phyloP scores from a whole-genome alignment of 1,140 invertebrate species.

The Telenomus remus region DNA sequence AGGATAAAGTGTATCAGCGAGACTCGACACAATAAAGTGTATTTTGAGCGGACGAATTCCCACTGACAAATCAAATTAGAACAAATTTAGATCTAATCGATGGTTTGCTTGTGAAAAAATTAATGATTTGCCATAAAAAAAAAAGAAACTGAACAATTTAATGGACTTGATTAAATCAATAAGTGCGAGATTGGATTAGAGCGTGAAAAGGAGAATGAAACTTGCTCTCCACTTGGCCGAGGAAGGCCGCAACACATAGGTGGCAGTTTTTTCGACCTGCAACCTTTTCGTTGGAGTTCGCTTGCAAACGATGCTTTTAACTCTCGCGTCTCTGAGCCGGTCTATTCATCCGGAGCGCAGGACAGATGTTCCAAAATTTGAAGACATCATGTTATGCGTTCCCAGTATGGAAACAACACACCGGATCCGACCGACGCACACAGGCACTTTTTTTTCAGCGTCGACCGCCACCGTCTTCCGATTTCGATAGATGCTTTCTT shows the following conservation, averaged over 20 bases:
- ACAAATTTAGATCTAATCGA: too few species aligned
- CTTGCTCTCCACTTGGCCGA: constrained; percentile 26
- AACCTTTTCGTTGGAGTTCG: constrained; percentile 26
- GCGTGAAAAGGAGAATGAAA: not conserved
- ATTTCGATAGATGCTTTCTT: constrained; percentile 3
- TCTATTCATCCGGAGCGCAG: constrained; percentile 31
- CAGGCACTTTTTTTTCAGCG: constrained; percentile 6
- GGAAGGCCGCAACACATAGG: constrained; percentile 7
- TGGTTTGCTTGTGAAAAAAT: too few species aligned
- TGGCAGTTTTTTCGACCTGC: constrained; percentile 45
- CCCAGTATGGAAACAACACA: constrained; percentile 53
- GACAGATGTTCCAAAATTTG: constrained; percentile 53
- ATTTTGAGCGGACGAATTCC: constrained; percentile 1
- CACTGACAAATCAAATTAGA: too few species aligned
- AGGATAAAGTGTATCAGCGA: constrained; percentile 41
- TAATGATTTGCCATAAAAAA: too few species aligned
- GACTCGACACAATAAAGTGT: constrained; percentile 13
- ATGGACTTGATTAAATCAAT: not conserved
- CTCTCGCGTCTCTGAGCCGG: constrained; percentile 17
- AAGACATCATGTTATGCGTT: constrained; percentile 55
- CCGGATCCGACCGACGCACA: constrained; percentile 45
- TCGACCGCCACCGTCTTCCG: not conserved
- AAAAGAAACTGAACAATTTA: too few species aligned
- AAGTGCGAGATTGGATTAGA: constrained; percentile 1
- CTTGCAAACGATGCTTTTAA: constrained; percentile 16